phyloP scores from a whole-genome alignment of 1,140 invertebrate genomes.

The Bombyx mandarina region DNA sequence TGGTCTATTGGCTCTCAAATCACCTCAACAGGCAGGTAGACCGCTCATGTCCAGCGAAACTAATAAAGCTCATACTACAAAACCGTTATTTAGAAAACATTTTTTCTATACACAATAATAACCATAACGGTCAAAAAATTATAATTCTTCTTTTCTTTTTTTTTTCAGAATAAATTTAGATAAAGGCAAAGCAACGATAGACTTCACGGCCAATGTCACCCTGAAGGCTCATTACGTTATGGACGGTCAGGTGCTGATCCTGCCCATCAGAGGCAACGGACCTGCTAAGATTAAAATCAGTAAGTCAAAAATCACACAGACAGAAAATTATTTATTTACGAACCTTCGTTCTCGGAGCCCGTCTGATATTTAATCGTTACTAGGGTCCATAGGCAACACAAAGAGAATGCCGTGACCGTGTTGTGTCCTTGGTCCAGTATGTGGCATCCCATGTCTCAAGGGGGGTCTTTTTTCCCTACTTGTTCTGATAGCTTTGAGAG shows the following conservation, averaged over 20 bases:
- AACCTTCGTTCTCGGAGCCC: too few species aligned
- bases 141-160: background rate
- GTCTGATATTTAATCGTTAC: too few species aligned
- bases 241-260: slow-evolving; percentile 72
- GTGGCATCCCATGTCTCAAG: too few species aligned
- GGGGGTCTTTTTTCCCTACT: too few species aligned
- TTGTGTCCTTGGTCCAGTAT: too few species aligned
- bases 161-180: slow-evolving; percentile 41
- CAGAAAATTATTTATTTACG: too few species aligned
- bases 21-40: too few species aligned
- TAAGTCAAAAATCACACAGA: slow-evolving; percentile 45
- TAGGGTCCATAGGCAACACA: too few species aligned
- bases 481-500: too few species aligned
- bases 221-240: slow-evolving; percentile 72
- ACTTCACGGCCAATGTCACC: slow-evolving; percentile 63
- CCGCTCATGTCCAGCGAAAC: background rate
- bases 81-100: background rate
- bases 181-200: slow-evolving; percentile 42
- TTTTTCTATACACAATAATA: background rate
- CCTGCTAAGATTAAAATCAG: slow-evolving; percentile 73
- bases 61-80: background rate
- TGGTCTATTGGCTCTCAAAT: too few species aligned
- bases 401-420: too few species aligned
- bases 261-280: slow-evolving; percentile 74
- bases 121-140: background rate